Percentiles rank a stretch among this genome's conserved stretches.
phyloP scores from a whole-genome alignment of 2,797 vertebrate species.

The Sebastes melanostomus region DNA sequence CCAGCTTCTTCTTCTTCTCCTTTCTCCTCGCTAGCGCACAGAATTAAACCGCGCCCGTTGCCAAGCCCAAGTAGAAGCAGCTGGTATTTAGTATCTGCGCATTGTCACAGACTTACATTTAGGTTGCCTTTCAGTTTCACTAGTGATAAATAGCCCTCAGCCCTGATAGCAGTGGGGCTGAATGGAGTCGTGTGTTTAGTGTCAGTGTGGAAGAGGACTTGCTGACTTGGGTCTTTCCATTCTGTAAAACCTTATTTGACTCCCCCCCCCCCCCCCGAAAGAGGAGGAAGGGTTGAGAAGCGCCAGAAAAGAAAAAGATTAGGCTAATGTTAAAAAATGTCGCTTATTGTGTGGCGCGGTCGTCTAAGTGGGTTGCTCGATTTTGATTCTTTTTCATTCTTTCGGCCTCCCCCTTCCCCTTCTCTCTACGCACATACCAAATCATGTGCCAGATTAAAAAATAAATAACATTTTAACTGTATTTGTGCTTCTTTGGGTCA shows the following conservation, averaged over 20 bases:
- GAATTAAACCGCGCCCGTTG: constrained; percentile 57
- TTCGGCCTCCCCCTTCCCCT: constrained; percentile 13
- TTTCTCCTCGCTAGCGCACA: constrained; percentile 11
- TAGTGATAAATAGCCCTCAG: constrained; percentile 72
- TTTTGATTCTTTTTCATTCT: constrained; percentile 62
- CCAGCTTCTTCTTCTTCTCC: constrained; percentile 17
- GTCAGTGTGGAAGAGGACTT: constrained; percentile 76
- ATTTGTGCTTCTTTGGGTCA: constrained; percentile 57
- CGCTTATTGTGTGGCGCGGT: constrained; percentile 71
- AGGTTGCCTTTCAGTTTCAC: constrained; percentile 69
- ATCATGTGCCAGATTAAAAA: constrained; percentile 64
- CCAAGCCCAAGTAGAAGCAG: constrained; percentile 48
- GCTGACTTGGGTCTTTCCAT: constrained; percentile 84
- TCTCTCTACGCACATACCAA: constrained; percentile 51
- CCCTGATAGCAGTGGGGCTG: constrained; percentile 72
- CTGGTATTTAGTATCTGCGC: constrained; percentile 63
- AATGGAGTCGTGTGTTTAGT: constrained; percentile 81
- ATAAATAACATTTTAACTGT: constrained; percentile 60
- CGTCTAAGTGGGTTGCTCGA: constrained; percentile 72
- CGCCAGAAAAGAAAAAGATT: constrained; percentile 72
- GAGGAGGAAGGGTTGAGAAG: constrained; percentile 56
- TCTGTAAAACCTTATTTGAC: constrained; percentile 82
- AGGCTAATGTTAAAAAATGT: constrained; percentile 73
- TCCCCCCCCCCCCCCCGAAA: constrained; percentile 42
- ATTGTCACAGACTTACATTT: constrained; percentile 73